phyloP scores from a whole-genome alignment of 2,113 vertebrate genomes.

The Plectropomus leopardus region DNA sequence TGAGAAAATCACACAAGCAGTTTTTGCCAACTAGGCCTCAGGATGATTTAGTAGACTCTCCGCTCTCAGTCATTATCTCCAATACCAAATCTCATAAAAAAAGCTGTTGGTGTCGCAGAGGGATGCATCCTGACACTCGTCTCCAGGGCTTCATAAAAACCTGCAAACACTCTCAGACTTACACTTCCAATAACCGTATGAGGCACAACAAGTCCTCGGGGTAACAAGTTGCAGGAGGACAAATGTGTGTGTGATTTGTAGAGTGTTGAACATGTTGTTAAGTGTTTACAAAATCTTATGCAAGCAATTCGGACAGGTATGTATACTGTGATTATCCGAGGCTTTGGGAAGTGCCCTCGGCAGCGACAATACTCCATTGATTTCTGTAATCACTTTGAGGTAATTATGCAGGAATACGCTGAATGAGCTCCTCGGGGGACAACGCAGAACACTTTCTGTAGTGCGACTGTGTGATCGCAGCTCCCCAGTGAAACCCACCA shows the following conservation, averaged over 20 bases:
- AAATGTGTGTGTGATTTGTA: constrained; percentile 37
- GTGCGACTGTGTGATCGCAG: constrained; percentile 65
- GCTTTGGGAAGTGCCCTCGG: constrained; percentile 53
- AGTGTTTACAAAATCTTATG: constrained; percentile 39
- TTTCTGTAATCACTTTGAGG: constrained; percentile 78
- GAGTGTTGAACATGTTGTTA: constrained; percentile 21
- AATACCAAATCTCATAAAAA: constrained; percentile 53
- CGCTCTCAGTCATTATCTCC: constrained; percentile 51
- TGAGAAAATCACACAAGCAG: constrained; percentile 29
- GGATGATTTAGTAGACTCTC: constrained; percentile 38
- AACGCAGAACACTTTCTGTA: constrained; percentile 64
- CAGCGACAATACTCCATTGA: constrained; percentile 71
- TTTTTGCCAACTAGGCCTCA: constrained; percentile 34
- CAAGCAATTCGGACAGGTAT: constrained; percentile 58
- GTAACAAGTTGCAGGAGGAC: constrained; percentile 48
- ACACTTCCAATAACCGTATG: constrained; percentile 38
- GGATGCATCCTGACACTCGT: constrained; percentile 47
- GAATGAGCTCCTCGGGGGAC: constrained; percentile 68
- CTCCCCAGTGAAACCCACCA: constrained; percentile 65
- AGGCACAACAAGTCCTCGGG: constrained; percentile 25
- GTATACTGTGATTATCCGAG: constrained; percentile 65
- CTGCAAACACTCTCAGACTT: constrained; percentile 45
- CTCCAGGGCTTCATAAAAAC: constrained; percentile 52
- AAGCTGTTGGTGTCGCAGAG: constrained; percentile 42
- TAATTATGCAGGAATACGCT: constrained; percentile 81